Conservation (phyloP, 2,888 invertebrate species). For the Diloba caeruleocephala region DNA sequence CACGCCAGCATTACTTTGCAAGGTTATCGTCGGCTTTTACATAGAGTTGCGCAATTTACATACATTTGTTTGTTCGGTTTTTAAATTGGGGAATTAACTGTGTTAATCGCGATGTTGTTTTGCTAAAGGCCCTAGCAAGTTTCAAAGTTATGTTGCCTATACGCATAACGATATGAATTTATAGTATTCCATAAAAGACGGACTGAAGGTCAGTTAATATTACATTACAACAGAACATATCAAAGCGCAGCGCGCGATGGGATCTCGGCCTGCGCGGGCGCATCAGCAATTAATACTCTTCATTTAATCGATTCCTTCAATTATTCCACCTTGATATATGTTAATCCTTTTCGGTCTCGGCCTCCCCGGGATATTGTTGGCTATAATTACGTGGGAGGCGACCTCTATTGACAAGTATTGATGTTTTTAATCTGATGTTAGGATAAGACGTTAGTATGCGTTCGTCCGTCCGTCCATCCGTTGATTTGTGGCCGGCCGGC, state of each 20-base stretch:
- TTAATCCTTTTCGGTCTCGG: slow-evolving; percentile 82
- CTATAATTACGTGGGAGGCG: slow-evolving; percentile 89
- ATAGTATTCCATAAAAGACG: slow-evolving; percentile 51
- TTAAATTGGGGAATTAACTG: slow-evolving; percentile 87
- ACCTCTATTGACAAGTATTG: slow-evolving; percentile 88
- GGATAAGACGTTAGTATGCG: slow-evolving; percentile 88
- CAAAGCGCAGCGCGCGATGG: slow-evolving; percentile 70
- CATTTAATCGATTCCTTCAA: slow-evolving; percentile 89
- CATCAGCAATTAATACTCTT: slow-evolving; percentile 88
- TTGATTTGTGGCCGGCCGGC: slow-evolving; percentile 86
- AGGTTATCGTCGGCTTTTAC: slow-evolving; percentile 84
- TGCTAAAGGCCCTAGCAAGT: slow-evolving; percentile 66
- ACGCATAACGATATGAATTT: slow-evolving; percentile 55
- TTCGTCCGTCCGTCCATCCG: slow-evolving; percentile 76
- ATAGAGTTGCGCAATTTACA: slow-evolving; percentile 87
- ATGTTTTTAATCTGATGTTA: slow-evolving; percentile 89
- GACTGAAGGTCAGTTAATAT: slow-evolving; percentile 63
- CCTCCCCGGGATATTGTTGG: slow-evolving; percentile 87
- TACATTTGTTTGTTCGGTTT: slow-evolving; percentile 88
- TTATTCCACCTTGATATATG: slow-evolving; percentile 88
- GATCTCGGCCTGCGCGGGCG: slow-evolving; percentile 79
- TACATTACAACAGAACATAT: slow-evolving; percentile 64
- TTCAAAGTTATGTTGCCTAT: slow-evolving; percentile 59
- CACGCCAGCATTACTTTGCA: slow-evolving; percentile 53
- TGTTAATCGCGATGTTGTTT: slow-evolving; percentile 82